A percentile compares a stretch with the other conserved stretches of the same genome.
These are phyloP conservation scores for Acrocera orbiculus DNA, from an alignment of 2,888 invertebrate genomes.

Conservation along the genomic window DNA sequence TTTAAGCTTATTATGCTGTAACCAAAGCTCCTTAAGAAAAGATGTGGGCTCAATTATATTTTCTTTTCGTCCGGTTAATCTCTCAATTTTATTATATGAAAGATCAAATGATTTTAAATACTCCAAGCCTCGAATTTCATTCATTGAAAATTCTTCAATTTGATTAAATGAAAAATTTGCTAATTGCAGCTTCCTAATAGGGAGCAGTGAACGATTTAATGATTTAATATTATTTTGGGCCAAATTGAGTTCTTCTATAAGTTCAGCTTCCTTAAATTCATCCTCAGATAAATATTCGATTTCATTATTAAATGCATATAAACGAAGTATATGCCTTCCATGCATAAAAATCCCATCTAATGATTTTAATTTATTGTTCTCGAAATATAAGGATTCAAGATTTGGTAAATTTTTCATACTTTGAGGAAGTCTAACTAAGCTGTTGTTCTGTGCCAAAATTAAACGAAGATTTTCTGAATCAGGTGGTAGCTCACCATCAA, in stretches of 20 bases:
- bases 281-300: conserved; percentile 57
- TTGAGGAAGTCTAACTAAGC: conserved; percentile 48
- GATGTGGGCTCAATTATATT: conserved; percentile 63
- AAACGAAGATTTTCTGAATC: conserved; percentile 43
- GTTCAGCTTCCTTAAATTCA: conserved; percentile 55
- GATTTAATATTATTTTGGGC: conserved; percentile 54
- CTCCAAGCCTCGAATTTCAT: conserved; percentile 57
- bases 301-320: conserved; percentile 55
- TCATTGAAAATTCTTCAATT: conserved; percentile 59
- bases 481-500: conserved; percentile 60
- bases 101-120: conserved; percentile 55
- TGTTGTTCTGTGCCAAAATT: conserved; percentile 58
- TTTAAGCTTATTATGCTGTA: conserved; percentile 56
- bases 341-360: conserved; percentile 56
- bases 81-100: conserved; percentile 55
- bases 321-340: conserved; percentile 43
- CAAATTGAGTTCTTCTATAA: conserved; percentile 50
- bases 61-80: conserved; percentile 47
- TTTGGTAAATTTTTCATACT: conserved; percentile 51
- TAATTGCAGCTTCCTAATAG: conserved; percentile 45
- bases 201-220: conserved; percentile 53
- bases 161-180: conserved; percentile 61
- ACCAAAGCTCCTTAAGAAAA: conserved; percentile 47
- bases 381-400: conserved; percentile 52
- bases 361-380: conserved; percentile 50